A percentile compares a stretch with the other conserved stretches of the same genome.
Evolutionary conservation across 2,888 invertebrate species (phyloP).

Genomic region (Tinea pellionella): DNA sequence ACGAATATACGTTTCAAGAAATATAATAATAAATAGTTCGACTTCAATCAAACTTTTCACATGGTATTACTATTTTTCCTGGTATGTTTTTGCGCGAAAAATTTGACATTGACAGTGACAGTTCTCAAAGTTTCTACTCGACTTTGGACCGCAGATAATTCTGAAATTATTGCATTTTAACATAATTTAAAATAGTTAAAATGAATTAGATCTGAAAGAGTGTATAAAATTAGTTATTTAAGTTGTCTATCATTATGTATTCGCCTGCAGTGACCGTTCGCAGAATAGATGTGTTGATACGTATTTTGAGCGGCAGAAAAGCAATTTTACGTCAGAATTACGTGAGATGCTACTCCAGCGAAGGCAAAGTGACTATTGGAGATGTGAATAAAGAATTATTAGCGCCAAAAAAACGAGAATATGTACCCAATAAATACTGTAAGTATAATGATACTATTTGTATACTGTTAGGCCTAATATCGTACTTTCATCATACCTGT

Average conservation of each 20-base stretch:
- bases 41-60: too few species aligned
- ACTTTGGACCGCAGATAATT: not conserved
- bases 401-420: constrained; percentile 76
- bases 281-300: constrained; percentile 61
- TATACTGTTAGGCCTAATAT: constrained; percentile 21
- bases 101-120: not conserved
- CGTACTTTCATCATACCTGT: too few species aligned
- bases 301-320: constrained; percentile 54
- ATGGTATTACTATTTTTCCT: too few species aligned
- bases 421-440: constrained; percentile 88
- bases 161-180: not conserved
- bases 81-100: not conserved
- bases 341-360: constrained; percentile 53
- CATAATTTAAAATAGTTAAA: not conserved
- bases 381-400: constrained; percentile 74
- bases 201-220: not conserved
- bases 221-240: not conserved
- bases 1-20: too few species aligned
- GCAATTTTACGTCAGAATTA: constrained; percentile 41
- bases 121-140: not conserved
- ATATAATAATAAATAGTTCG: too few species aligned
- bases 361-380: constrained; percentile 76
- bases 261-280: constrained; percentile 49
- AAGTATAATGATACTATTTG: constrained; percentile 44
- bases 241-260: constrained; percentile 32